phyloP scores from a whole-genome alignment of 1,140 invertebrate species.

The Drosophila tropicalis region DNA sequence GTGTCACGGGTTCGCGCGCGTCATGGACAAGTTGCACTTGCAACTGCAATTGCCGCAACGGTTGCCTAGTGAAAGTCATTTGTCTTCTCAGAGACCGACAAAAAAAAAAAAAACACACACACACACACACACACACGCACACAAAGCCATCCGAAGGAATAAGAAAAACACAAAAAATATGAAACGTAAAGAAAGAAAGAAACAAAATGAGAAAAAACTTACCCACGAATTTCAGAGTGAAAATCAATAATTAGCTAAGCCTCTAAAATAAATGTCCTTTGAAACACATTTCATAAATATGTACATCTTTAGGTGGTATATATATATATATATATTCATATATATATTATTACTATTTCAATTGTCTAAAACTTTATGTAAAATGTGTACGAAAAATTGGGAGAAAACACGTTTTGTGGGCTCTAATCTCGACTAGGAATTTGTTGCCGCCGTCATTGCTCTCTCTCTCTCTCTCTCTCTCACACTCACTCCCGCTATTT shows the following conservation, averaged over 20 bases:
- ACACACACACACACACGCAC: not conserved
- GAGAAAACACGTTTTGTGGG: slow-evolving; percentile 19
- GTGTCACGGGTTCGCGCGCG: slow-evolving; percentile 70
- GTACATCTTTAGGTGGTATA: not conserved
- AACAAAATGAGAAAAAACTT: not conserved
- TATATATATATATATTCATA: not conserved
- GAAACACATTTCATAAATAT: slow-evolving; percentile 15
- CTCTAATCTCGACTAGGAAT: slow-evolving; percentile 59
- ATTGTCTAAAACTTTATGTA: not conserved
- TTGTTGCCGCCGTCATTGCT: slow-evolving; percentile 41
- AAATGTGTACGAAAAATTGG: slow-evolving; percentile 9
- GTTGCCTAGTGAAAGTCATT: slow-evolving; percentile 47
- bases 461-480: not conserved
- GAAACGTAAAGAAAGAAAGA: no score
- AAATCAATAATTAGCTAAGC: slow-evolving; percentile 66
- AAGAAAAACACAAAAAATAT: not conserved
- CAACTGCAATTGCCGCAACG: not conserved
- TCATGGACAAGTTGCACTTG: slow-evolving; percentile 1
- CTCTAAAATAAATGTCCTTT: slow-evolving; percentile 31
- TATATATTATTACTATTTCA: not conserved
- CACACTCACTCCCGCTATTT: no score
- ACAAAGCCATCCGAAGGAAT: not conserved
- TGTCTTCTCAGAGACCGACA: not conserved
- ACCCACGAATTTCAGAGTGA: slow-evolving; percentile 42
- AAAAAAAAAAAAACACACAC: not conserved